phyloP scores from a whole-genome alignment of 2,113 vertebrate genomes.

The Plecotus auritus region DNA sequence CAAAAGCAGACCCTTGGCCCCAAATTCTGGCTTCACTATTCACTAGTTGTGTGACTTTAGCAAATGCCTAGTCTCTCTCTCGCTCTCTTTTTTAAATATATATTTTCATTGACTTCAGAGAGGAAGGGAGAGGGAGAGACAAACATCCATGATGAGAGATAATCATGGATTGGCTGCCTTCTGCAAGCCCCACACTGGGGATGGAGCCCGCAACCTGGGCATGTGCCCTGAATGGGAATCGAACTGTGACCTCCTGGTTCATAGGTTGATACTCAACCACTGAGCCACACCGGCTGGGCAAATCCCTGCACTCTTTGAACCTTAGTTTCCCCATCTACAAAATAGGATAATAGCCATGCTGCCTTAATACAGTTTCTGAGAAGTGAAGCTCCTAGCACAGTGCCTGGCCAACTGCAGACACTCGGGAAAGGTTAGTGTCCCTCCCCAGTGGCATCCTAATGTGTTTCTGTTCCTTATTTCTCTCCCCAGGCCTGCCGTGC shows the following conservation, averaged over 20 bases:
- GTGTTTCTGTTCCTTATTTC: not conserved
- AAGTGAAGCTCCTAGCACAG: not conserved
- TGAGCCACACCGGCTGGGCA: too few relatives aligned
- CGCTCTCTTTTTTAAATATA: too few relatives aligned
- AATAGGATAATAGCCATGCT: not conserved
- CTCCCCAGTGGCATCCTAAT: not conserved
- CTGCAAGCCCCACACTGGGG: too few relatives aligned
- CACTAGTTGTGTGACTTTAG: not conserved
- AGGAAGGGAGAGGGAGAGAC: too few relatives aligned
- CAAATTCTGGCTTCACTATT: not conserved
- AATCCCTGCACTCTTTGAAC: not conserved
- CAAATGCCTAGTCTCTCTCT: not conserved
- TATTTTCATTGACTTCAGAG: too few relatives aligned
- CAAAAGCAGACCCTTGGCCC: not conserved
- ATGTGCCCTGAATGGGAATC: too few relatives aligned
- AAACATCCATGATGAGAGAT: too few relatives aligned
- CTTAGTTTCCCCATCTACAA: not conserved
- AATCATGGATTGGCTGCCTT: too few relatives aligned
- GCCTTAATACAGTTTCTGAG: not conserved
- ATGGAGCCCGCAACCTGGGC: too few relatives aligned
- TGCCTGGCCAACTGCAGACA: not conserved
- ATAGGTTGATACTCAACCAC: too few relatives aligned
- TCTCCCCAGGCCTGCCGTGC: too few relatives aligned
- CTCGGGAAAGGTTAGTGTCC: not conserved
- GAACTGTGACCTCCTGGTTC: too few relatives aligned